phyloP scores from a whole-genome alignment of 2,797 vertebrate genomes.

The Rhinella marina region DNA sequence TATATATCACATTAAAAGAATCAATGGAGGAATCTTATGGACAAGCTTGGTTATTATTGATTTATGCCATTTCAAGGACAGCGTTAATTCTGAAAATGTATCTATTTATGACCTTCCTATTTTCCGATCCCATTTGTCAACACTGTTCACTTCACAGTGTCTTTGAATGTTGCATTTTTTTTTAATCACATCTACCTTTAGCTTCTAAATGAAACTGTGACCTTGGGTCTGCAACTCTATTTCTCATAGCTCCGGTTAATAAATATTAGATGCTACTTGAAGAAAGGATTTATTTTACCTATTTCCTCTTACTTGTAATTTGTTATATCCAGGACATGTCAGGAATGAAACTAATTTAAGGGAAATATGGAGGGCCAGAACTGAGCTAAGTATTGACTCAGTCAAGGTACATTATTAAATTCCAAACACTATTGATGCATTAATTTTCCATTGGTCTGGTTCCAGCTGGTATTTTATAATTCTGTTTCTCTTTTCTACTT shows the following conservation, averaged over 20 bases:
- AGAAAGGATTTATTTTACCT: slow-evolving; percentile 54
- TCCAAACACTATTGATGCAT: background rate
- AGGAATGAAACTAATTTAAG: slow-evolving; percentile 32
- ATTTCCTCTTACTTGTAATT: slow-evolving; percentile 44
- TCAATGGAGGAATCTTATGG: slow-evolving; percentile 37
- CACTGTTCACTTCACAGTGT: slow-evolving; percentile 46
- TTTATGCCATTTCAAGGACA: slow-evolving; percentile 60
- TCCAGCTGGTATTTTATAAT: background rate
- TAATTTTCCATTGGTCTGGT: background rate
- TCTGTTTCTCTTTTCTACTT: background rate
- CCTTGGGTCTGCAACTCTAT: slow-evolving; percentile 55
- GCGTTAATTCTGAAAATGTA: slow-evolving; percentile 58
- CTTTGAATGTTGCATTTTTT: slow-evolving; percentile 55
- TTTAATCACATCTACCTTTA: slow-evolving; percentile 55
- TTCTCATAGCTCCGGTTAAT: slow-evolving; percentile 53
- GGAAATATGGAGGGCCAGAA: background rate
- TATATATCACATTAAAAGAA: slow-evolving; percentile 40
- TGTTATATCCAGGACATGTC: slow-evolving; percentile 3
- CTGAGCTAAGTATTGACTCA: background rate
- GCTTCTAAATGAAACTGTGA: slow-evolving; percentile 53
- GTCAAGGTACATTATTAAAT: slow-evolving; percentile 2
- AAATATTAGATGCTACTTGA: slow-evolving; percentile 57
- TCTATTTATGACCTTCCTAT: slow-evolving; percentile 60
- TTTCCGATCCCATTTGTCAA: slow-evolving; percentile 58
- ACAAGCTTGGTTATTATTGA: slow-evolving; percentile 47